Evolutionary conservation across 53 echinoderm and acorn worm genomes (phyloP).

Genomic region (Holothuria leucospilota): DNA sequence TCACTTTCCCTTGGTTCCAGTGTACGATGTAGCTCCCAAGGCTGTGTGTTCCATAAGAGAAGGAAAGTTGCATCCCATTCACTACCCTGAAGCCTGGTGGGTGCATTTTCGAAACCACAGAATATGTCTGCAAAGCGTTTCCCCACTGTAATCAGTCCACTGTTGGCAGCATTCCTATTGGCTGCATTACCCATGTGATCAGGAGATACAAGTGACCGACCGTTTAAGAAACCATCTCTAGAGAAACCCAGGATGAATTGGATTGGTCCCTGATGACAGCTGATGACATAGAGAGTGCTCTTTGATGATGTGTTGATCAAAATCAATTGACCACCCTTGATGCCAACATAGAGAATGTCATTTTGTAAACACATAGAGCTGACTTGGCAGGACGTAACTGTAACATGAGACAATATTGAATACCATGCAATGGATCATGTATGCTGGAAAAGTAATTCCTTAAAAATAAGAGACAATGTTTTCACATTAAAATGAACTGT

Average conservation of each 20-base stretch:
- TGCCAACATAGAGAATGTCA: constrained; percentile 87
- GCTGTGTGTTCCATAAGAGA: constrained; percentile 83
- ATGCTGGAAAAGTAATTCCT: too few relatives aligned
- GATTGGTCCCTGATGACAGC: constrained; percentile 94
- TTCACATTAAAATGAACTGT: too few relatives aligned
- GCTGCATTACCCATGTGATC: background rate
- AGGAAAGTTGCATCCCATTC: constrained; percentile 85
- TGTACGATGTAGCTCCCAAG: constrained; percentile 62
- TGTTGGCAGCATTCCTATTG: constrained; percentile 8
- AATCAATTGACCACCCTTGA: constrained; percentile 80
- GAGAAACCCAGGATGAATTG: constrained; percentile 70
- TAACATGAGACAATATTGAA: background rate
- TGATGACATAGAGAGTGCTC: constrained; percentile 72
- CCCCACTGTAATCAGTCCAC: constrained; percentile 85
- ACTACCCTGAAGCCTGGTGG: constrained; percentile 78
- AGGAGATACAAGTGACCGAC: background rate
- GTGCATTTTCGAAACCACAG: constrained; percentile 79
- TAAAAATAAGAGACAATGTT: too few relatives aligned
- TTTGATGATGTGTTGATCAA: constrained; percentile 80
- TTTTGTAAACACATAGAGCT: constrained; percentile 74
- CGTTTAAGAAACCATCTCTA: background rate
- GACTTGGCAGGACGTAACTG: constrained; percentile 80
- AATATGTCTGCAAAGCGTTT: constrained; percentile 89
- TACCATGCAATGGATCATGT: background rate
- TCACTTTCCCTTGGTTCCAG: constrained; percentile 25